Base-by-base conservation (phyloP, 2,113 vertebrate genomes). In the Todiramphus saurophagus region DNA sequence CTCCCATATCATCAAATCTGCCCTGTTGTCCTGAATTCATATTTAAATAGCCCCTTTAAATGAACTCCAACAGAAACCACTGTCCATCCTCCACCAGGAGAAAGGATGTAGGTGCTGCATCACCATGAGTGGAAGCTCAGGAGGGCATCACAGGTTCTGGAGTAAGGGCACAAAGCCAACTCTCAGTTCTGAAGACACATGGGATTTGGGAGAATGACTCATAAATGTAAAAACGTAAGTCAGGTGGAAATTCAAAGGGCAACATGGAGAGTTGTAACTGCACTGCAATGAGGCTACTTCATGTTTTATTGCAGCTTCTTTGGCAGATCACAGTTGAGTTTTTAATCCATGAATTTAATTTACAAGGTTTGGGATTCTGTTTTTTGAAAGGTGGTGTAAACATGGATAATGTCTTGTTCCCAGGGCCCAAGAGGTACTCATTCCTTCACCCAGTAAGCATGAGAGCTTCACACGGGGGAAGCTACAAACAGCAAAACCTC, bases 381-480 rank as follows among this genome's bases (percentile, higher is more conserved):
- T 27, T 83, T 66, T 46, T 21, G 16, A 43, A 63, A 83, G 11
- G 20, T 1, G 2, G 4, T 18, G 25, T 53, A 13, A 83, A n/a
- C 27, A 18, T 1, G 4, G 14, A 4, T 18, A 44, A 24, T 1
- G 12, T 1, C 21, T 37, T 6, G 31, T 11, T 58, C 27, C 58
- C 18, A 16, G 17, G 43, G 66, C 53, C 41, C 67, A 66, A 12
- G 20, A 50, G 7, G 4, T 35, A 50, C 31, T 19, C 3, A 15
- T 51, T 24, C 7, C n/a, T 68, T 25, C 72, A 67, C 4, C 28
- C 10, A 46, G 37, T 11, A 11, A 24, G 8, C 59, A 21, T 0
- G 0, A 67, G 12, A 67, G 8, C 21, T 64, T 43, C 21, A 20
- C 1, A 1, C 0, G 2, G 15, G 0, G 1, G 15, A 90, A 67